A percentile compares a stretch with the other conserved stretches of the same genome.
These are phyloP conservation scores for Aptenodytes patagonicus DNA, from an alignment of 2,113 vertebrate genomes.

Conservation along the genomic window DNA sequence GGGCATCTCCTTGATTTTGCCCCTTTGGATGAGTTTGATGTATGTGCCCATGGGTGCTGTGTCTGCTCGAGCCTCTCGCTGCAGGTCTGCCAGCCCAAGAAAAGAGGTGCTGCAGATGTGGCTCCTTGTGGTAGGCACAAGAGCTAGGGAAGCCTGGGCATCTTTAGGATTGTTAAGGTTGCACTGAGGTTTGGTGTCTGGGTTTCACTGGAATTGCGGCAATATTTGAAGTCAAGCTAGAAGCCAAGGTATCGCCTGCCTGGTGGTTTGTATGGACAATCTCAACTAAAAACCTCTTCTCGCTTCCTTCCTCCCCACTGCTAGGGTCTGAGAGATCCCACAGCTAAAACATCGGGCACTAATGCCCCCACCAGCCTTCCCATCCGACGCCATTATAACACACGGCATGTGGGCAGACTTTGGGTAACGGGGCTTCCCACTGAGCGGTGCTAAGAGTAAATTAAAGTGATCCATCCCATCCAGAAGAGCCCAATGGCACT, in stretches of 20 bases:
- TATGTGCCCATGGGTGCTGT: rapidly evolving
- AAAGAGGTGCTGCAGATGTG: not conserved
- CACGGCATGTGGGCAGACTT: rapidly evolving
- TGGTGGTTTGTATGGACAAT: not conserved
- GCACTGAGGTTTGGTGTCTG: not conserved
- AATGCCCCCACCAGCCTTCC: not conserved
- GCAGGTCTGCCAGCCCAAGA: not conserved
- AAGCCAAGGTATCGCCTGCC: not conserved
- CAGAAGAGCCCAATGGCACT: not conserved
- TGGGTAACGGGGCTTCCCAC: not conserved
- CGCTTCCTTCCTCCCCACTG: rapidly evolving
- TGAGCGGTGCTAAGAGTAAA: not conserved
- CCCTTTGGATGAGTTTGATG: not conserved
- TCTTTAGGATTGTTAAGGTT: not conserved
- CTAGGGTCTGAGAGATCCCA: not conserved
- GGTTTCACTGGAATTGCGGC: not conserved
- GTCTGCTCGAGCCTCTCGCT: rapidly evolving
- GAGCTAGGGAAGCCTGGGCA: not conserved
- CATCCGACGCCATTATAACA: not conserved
- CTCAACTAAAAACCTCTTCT: not conserved
- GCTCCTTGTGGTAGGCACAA: not conserved
- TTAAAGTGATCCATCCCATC: not conserved
- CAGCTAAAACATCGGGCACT: not conserved
- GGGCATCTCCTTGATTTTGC: not conserved
- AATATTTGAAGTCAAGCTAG: not conserved